Conservation (phyloP, 92 coral and sea anemone species). For the Porites evermanni region DNA sequence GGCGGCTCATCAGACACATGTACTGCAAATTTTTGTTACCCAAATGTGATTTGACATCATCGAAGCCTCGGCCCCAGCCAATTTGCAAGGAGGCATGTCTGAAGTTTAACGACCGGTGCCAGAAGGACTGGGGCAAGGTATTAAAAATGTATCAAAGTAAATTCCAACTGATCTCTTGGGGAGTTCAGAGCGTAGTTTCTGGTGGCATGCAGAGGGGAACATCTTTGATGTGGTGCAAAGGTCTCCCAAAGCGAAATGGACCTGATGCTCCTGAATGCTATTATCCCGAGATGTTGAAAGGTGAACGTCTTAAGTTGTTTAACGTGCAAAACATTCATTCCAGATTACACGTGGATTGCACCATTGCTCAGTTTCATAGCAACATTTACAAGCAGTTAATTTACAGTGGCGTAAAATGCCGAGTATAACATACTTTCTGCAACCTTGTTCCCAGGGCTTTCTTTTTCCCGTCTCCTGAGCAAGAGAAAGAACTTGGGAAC, state of each 20-base stretch:
- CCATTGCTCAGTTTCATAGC: no score
- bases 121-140: slow-evolving; percentile 58
- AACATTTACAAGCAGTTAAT: no score
- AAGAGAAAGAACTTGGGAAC: no score
- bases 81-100: slow-evolving; percentile 86
- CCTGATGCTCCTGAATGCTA: slow-evolving; percentile 76
- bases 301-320: background rate
- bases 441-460: no score
- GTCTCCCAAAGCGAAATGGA: slow-evolving; percentile 71
- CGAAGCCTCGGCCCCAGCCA: slow-evolving; percentile 73
- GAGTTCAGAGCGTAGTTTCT: slow-evolving; percentile 25
- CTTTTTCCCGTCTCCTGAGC: no score
- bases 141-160: slow-evolving; percentile 48
- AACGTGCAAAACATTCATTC: background rate
- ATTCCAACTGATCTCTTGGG: slow-evolving; percentile 6
- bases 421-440: no score
- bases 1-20: slow-evolving; percentile 65
- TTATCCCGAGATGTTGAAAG: slow-evolving; percentile 47
- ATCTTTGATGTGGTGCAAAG: slow-evolving; percentile 71
- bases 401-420: no score
- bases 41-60: slow-evolving; percentile 73
- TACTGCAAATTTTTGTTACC: slow-evolving; percentile 75
- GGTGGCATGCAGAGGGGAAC: slow-evolving; percentile 39
- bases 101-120: slow-evolving; percentile 63
- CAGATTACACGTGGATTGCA: background rate